phyloP scores from a whole-genome alignment of 2,888 invertebrate species.

The Temnothorax unifasciatus region DNA sequence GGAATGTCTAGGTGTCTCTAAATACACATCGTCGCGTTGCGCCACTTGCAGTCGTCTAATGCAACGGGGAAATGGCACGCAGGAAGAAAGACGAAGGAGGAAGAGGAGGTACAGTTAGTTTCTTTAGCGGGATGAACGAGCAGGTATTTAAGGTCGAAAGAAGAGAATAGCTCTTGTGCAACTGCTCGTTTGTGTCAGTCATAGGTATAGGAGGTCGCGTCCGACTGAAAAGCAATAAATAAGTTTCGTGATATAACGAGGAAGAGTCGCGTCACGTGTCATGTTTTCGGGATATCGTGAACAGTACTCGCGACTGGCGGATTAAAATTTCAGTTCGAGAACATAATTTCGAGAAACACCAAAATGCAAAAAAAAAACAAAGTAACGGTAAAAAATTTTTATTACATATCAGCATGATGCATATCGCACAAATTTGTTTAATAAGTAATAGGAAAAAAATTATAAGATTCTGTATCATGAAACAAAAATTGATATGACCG shows the following conservation, averaged over 20 bases:
- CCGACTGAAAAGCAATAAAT: slow-evolving; percentile 75
- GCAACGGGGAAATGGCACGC: slow-evolving; percentile 17
- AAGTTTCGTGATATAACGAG: slow-evolving; percentile 68
- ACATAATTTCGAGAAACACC: neutral
- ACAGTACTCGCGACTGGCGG: neutral
- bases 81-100: slow-evolving; percentile 40
- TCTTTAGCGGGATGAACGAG: slow-evolving; percentile 49
- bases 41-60: neutral
- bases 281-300: neutral
- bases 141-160: slow-evolving; percentile 54
- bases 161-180: slow-evolving; percentile 57
- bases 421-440: neutral
- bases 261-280: slow-evolving; percentile 46
- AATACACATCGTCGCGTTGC: slow-evolving; percentile 3
- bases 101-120: slow-evolving; percentile 39
- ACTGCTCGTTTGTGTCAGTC: slow-evolving; percentile 60
- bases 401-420: neutral
- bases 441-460: neutral
- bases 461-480: neutral
- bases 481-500: neutral
- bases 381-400: neutral
- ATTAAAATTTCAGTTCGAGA: neutral
- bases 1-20: slow-evolving; percentile 1
- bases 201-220: slow-evolving; percentile 73
- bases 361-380: neutral